A percentile compares a stretch with the other conserved stretches of the same genome.
These are phyloP conservation scores for Eupeodes luniger DNA, from an alignment of 2,888 invertebrate genomes.

Conservation along the genomic window DNA sequence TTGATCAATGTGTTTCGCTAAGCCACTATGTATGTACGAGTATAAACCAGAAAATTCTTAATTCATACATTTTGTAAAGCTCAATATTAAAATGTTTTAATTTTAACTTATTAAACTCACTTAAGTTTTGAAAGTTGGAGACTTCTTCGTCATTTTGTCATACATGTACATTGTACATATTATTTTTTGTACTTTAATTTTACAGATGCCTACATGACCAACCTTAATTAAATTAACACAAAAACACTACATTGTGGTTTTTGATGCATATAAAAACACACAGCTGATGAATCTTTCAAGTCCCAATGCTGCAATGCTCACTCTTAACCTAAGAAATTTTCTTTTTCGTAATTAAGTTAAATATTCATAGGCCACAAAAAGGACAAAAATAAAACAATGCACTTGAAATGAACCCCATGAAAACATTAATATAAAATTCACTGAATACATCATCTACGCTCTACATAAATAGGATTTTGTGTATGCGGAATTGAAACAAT, in stretches of 20 bases:
- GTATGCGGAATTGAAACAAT: constrained; percentile 1
- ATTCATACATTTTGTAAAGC: too few relatives aligned
- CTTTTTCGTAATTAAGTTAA: constrained; percentile 43
- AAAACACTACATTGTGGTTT: neutral
- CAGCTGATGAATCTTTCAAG: neutral
- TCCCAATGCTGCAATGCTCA: constrained; percentile 39
- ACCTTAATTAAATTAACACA: too few relatives aligned
- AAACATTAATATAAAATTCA: constrained; percentile 30
- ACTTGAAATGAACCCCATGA: constrained; percentile 21
- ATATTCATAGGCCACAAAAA: constrained; percentile 49
- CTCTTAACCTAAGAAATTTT: constrained; percentile 6
- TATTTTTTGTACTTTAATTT: too few relatives aligned
- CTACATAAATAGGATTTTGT: neutral
- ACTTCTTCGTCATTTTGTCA: too few relatives aligned
- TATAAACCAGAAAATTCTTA: too few relatives aligned
- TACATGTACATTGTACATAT: too few relatives aligned
- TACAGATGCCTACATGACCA: too few relatives aligned
- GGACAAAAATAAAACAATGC: constrained; percentile 22
- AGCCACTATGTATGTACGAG: too few relatives aligned
- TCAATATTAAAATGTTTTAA: too few relatives aligned
- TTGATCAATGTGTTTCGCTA: too few relatives aligned
- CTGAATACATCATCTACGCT: neutral
- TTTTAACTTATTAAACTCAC: too few relatives aligned
- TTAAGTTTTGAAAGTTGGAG: too few relatives aligned
- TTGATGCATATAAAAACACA: neutral